Base-by-base conservation (phyloP, 2,888 invertebrate species). In the Melikaiella ostensackeni region DNA sequence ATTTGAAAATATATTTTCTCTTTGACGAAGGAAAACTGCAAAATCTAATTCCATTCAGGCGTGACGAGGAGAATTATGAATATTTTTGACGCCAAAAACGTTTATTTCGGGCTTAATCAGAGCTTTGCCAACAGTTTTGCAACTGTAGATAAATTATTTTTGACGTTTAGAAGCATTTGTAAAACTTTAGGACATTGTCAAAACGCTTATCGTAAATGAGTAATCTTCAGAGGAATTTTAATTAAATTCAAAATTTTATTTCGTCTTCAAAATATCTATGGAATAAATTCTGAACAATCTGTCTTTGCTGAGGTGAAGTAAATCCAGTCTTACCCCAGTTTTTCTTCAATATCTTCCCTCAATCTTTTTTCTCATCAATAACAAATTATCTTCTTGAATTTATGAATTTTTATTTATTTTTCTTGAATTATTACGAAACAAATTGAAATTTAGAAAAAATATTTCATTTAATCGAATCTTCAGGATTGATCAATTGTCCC, bases 51-150 rank as follows among this genome's bases (percentile, higher is more conserved):
- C 50, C 70, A 70, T 50, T 70, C 27, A 70, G n/a, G 30, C 70
- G 33, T 70, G 46, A 50, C 70, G 13, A 50, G n/a, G 50, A 70
- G 50, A 70, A 70, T 70, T 70, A 70, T 70, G 46, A 70, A 70
- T 70, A 70, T 66, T 70, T 70, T 70, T 70, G 70, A 46, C 70
- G 70, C 50, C 70, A 70, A 70, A 70, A 70, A 70, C n/a, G 70
- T 70, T 50, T 70, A 70, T 70, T 70, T 50, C 19, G 19, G 66
- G 70, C 30, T 55, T 70, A 70, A 70, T 70, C 50, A 70, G 33
- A 50, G 27, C 50, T 50, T 55, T 70, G 70, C 70, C 70, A 70
- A 70, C 27, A 70, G 24, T 70, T 55, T 70, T 70, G 70, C 70
- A 70, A 70, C 50, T 46, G 19, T 27, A 30, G 21, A 70, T 70